A percentile compares a stretch with the other conserved stretches of the same genome.
These are phyloP conservation scores for Eremophila alpestris DNA, from an alignment of 2,797 vertebrate genomes.

Conservation along the genomic window DNA sequence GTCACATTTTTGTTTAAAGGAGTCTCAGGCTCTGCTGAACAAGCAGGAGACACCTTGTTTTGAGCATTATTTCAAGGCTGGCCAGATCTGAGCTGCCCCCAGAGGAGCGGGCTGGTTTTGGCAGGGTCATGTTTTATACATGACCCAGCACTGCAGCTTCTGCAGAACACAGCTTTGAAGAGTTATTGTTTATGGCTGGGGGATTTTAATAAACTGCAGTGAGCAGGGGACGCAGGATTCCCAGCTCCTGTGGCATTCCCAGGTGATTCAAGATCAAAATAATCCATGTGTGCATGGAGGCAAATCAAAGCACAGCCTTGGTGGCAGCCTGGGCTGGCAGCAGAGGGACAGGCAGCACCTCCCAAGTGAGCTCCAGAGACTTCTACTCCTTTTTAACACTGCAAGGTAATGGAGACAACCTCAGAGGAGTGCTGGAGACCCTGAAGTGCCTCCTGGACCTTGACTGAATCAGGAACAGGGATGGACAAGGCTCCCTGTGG, in stretches of 20 bases:
- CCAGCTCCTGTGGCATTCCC: neutral
- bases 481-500: neutral
- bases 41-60: neutral
- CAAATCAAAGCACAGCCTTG: neutral
- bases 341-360: neutral
- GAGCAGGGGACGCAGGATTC: neutral
- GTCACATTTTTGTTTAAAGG: neutral
- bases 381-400: neutral
- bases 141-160: neutral
- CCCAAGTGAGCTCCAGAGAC: neutral
- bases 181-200: neutral
- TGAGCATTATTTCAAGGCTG: neutral
- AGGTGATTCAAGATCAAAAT: neutral
- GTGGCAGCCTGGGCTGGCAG: neutral
- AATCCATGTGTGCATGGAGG: rapidly evolving
- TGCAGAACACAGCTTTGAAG: constrained; percentile 2
- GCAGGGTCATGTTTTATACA: constrained; percentile 18
- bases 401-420: neutral
- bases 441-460: neutral
- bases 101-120: neutral
- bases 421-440: neutral
- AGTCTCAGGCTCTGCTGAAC: neutral
- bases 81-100: neutral
- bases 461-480: neutral
- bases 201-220: neutral